phyloP scores from a whole-genome alignment of 2,113 vertebrate genomes.

The Sinocyclocheilus maitianheensis region DNA sequence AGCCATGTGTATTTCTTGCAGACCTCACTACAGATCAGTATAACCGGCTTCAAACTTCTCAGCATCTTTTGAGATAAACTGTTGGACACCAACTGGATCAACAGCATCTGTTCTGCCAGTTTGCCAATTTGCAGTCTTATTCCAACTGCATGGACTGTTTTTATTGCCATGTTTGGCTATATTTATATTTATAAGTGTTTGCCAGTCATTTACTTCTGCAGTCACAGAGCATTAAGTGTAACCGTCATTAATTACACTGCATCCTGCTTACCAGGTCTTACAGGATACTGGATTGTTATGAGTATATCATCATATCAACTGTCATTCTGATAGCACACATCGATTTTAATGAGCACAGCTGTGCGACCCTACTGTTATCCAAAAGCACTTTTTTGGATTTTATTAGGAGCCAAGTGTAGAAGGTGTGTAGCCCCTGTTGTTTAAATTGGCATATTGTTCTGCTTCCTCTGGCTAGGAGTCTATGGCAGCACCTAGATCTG shows the following conservation, averaged over 20 bases:
- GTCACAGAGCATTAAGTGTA: not conserved
- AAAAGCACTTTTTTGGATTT: constrained; percentile 20
- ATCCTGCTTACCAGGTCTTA: not conserved
- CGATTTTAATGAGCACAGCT: not conserved
- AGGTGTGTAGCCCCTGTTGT: not conserved
- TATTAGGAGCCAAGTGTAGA: constrained; percentile 5
- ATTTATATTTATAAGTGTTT: not conserved
- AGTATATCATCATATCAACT: not conserved
- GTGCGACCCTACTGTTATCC: not conserved
- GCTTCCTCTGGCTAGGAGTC: not conserved
- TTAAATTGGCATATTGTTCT: not conserved
- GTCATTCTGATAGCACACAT: not conserved
- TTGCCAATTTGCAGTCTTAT: not conserved
- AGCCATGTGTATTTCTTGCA: not conserved
- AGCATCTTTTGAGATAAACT: not conserved
- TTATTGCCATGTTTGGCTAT: not conserved
- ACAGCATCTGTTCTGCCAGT: not conserved
- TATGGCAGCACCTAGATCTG: not conserved
- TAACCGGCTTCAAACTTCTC: not conserved
- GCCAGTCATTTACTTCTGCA: not conserved
- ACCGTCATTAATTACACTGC: not conserved
- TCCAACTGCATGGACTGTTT: not conserved
- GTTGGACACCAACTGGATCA: not conserved
- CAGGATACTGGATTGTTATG: not conserved
- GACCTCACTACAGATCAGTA: not conserved